Evolutionary conservation across 2,888 invertebrate species (phyloP).

Genomic region (Lasioglossum leucozonium): DNA sequence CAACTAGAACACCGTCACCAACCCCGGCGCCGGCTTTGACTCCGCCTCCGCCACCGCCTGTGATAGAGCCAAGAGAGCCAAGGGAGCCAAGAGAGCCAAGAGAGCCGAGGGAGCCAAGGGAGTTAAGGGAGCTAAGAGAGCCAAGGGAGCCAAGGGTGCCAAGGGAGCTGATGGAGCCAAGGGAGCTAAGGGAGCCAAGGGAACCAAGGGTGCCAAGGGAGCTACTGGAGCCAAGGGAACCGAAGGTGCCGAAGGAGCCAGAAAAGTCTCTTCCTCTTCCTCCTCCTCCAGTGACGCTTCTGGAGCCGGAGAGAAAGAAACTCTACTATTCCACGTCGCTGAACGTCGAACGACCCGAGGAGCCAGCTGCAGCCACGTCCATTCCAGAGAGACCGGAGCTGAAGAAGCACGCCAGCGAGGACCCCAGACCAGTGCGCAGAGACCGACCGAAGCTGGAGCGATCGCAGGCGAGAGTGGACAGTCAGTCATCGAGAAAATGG

Average conservation of each 20-base stretch:
- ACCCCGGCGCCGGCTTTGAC: not conserved
- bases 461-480: slow-evolving; percentile 62
- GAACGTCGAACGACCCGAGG: slow-evolving; percentile 69
- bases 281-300: not conserved
- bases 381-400: slow-evolving; percentile 72
- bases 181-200: not conserved
- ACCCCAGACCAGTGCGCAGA: slow-evolving; percentile 57
- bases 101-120: not conserved
- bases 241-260: not conserved
- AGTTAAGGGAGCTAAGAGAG: too few relatives aligned
- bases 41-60: not conserved
- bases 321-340: slow-evolving; percentile 74
- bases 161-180: not conserved
- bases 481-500: slow-evolving; percentile 72
- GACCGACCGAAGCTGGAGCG: slow-evolving; percentile 68
- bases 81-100: not conserved
- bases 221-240: not conserved
- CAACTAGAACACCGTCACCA: not conserved
- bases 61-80: not conserved
- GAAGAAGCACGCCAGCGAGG: slow-evolving; percentile 77
- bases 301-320: slow-evolving; percentile 73
- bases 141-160: not conserved
- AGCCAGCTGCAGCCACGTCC: slow-evolving; percentile 27
- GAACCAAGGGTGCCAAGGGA: not conserved
- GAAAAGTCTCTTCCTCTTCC: slow-evolving; percentile 32